A percentile compares a stretch with the other conserved stretches of the same genome.
phyloP scores from a whole-genome alignment of 2,888 invertebrate genomes.

The Frankliniella intonsa region DNA sequence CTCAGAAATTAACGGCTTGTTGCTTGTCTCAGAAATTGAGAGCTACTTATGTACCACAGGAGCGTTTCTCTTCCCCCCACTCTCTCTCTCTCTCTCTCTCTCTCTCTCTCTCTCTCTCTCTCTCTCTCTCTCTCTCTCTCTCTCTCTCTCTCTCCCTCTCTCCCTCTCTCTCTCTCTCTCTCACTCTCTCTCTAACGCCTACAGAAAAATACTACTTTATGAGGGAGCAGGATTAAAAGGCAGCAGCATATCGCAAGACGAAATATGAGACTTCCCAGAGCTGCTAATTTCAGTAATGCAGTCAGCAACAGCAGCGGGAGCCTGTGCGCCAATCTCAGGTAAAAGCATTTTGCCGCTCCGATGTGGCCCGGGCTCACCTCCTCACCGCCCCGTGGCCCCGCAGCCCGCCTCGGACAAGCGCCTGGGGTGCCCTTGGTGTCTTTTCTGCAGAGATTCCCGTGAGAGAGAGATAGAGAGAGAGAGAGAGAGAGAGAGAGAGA shows the following conservation, averaged over 20 bases:
- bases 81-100: slow-evolving; percentile 12
- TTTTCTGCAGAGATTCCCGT: no score
- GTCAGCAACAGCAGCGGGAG: not conserved
- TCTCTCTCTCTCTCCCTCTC: slow-evolving; percentile 12
- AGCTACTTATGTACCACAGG: no score
- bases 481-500: not conserved
- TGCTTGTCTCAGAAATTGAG: no score
- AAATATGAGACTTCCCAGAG: not conserved
- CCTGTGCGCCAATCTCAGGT: not conserved
- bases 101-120: not conserved
- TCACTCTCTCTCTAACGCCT: not conserved
- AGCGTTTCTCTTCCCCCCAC: not conserved
- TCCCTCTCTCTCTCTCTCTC: not conserved
- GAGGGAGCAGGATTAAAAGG: not conserved
- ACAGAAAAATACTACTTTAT: not conserved
- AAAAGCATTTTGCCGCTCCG: not conserved
- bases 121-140: slow-evolving; percentile 18
- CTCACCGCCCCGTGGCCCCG: not conserved
- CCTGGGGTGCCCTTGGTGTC: no score
- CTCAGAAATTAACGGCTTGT: no score
- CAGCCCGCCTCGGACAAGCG: no score
- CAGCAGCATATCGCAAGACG: not conserved
- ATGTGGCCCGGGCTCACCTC: no score
- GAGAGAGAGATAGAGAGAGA: no score
- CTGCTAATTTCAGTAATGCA: not conserved